A percentile compares a stretch with the other conserved stretches of the same genome.
These are phyloP conservation scores for Patella pellucida DNA, from an alignment of 2,888 invertebrate species.

Conservation along the genomic window DNA sequence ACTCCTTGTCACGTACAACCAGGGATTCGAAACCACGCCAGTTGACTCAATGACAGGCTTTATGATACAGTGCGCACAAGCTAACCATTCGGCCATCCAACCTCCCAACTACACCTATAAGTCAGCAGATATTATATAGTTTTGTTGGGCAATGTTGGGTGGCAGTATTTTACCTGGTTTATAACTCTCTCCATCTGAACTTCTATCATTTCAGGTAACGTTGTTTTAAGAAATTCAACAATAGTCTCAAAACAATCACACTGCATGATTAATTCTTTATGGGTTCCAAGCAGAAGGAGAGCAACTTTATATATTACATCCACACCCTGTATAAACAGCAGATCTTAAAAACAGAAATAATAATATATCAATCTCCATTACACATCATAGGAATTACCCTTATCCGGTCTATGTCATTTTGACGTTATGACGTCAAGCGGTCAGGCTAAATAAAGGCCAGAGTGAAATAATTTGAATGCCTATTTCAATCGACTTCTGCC, in stretches of 20 bases:
- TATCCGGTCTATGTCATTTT: too few species aligned
- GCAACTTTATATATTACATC: conserved; percentile 93
- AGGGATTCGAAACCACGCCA: too few species aligned
- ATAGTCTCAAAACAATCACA: conserved; percentile 94
- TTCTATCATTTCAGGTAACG: conserved; percentile 72
- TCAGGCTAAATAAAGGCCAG: too few species aligned
- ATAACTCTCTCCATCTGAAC: conserved; percentile 83
- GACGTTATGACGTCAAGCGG: too few species aligned
- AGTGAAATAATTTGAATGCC: too few species aligned
- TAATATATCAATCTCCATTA: not conserved
- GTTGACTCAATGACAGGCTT: too few species aligned
- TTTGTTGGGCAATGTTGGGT: not conserved
- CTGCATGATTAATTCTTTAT: conserved; percentile 85
- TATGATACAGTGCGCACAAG: too few species aligned
- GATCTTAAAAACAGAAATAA: conserved; percentile 76
- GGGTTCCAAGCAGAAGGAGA: conserved; percentile 85
- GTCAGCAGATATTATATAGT: not conserved
- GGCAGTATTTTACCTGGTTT: conserved; percentile 78
- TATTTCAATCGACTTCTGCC: too few species aligned
- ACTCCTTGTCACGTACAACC: too few species aligned
- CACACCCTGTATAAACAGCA: conserved; percentile 89
- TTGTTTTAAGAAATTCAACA: conserved; percentile 91
- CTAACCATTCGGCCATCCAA: too few species aligned
- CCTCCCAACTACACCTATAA: too few species aligned
- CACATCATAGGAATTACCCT: too few species aligned